Evolutionary conservation across 2,113 vertebrate genomes (phyloP), one percentile per base, ranked within the genome.

Genomic region (Hydropotes inermis): DNA sequence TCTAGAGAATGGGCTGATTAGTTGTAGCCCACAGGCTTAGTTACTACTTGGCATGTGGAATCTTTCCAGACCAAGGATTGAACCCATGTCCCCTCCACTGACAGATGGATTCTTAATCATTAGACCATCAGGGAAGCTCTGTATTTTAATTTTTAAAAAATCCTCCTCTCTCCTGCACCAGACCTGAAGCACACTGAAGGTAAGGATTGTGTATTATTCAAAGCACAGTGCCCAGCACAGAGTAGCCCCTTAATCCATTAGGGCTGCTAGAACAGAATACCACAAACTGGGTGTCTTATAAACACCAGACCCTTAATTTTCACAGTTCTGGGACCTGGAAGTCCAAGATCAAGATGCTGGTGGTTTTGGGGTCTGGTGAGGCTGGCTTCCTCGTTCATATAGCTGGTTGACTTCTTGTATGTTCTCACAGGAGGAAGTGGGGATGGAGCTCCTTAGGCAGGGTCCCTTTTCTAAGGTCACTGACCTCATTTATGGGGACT

Each of bases 141-240:
- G 8, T 16, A 64, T 78, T 87, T 91, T 55, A 54, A 70, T 47
- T 84, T 6, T 10, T 1, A 0, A 43, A 88, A 60, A 47, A 2
- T 57, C 11, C 2, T 25, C 28, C 52, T 67, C 11, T 87, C 21
- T 79, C 21, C 17, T 76, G 28, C 17, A 92, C 17, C 39, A 89
- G 33, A 52, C 15, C 12, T 1, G 3, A 91, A 54, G 15, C 45
- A 47, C 16, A 5, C 0, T 6, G 25, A 79, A 15, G 54, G 3
- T 30, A 57, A 43, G 36, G 19, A 87, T 3, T 90, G 12, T 47
- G 9, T 55, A 3, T 87, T 54, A 52, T 39, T 83, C 55, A 57
- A 78, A 81, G 28, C 27, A 58, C 57, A 17, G 50, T 11, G 23
- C 15, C 36, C 3, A 2, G 86, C 43, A 43, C 19, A 55, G 1